Base-by-base conservation (phyloP, 2,888 invertebrate genomes). In the Drosophila dives region DNA sequence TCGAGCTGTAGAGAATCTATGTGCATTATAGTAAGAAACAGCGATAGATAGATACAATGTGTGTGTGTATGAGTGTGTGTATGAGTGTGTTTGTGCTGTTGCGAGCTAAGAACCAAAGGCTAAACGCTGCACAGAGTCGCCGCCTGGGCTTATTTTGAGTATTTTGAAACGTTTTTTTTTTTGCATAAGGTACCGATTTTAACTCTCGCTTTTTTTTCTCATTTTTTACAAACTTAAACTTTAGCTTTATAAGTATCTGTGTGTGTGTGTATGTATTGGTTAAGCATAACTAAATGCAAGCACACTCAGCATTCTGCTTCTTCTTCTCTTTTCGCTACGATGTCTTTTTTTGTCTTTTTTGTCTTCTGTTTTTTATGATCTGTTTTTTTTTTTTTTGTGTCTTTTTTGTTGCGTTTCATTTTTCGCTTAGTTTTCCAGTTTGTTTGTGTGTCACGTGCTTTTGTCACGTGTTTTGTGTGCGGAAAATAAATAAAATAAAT, bases 401-500 rank as follows among this genome's bases (percentile, higher is more conserved):
- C 50, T 55, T 59, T 36, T 10, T 65, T 56, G 55, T 63, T 65
- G 56, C 63, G 32, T 23, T 23, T 45, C 45, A n/a, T 42, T 62
- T 75, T 49, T 66, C 40, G 59, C 64, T 72, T 60, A 63, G 73
- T 73, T 81, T 80, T 63, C 68, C 54, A 54, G 36, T 65, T 64
- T 69, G 53, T 76, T 63, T 63, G 69, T 59, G 78, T 74, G 68
- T 68, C 71, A 71, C 71, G 78, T 69, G 72, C 60, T 75, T 81
- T 72, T 72, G 48, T 59, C 55, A 38, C 55, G 38, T 34, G 26
- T 20, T 51, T 7, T 23, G n/a, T 81, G 75, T 88, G 83, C 83
- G 78, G 67, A 78, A 79, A 87, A 89, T 89, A 86, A 83, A 90
- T 87, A 91, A 91, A 90, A 90, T 91, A 90, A 89, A 91, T 89